Base-by-base conservation (phyloP, 64 coral and sea anemone species). In the Orbicella faveolata region DNA sequence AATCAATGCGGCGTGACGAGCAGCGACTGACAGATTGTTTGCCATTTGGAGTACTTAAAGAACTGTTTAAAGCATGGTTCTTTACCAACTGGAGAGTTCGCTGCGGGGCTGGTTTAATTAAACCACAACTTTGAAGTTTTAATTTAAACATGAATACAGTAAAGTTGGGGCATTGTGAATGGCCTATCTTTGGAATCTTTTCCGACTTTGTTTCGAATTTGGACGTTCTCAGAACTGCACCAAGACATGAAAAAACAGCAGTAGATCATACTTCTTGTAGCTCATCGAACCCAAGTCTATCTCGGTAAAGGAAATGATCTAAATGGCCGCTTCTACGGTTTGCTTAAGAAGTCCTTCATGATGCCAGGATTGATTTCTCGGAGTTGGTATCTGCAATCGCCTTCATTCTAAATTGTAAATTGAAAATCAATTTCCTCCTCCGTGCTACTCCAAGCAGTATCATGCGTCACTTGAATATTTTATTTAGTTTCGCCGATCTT, bases 91-190 rank as follows among this genome's bases (percentile, higher is more conserved):
- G 67, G 21, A 34, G 51, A 57, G 39, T 18, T 52, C 37, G 23
- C 77, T 30, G 77, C 77, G 15, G 77, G 12, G 52, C 23, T 26
- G 77, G 57, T 79, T 55, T 55, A 79, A 79, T 79, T 79, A 57
- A 79, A 25, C 2, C 20, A 55, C 19, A 54, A 2, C 51, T 79
- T 54, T 79, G n/a, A 33, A 53, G 18, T 53, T 79, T 79, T 76
- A 44, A 76, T 76, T 76, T 76, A 39, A 76, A 76, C 75, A 76
- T 44, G 34, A 76, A 76, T 9, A 41, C 74, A 76, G 37, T 17
- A 18, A 41, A 6, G 36, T 16, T 18, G 1, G 17, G 3, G 5
- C 18, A 51, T 18, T 76, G 75, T 18, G 35, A 44, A 1, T 44
- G 36, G 16, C 17, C 34, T 4, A 17, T 20, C 35, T 76, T 76